Base-by-base conservation (phyloP, 2,888 invertebrate species). In the Drosophila subquinaria region DNA sequence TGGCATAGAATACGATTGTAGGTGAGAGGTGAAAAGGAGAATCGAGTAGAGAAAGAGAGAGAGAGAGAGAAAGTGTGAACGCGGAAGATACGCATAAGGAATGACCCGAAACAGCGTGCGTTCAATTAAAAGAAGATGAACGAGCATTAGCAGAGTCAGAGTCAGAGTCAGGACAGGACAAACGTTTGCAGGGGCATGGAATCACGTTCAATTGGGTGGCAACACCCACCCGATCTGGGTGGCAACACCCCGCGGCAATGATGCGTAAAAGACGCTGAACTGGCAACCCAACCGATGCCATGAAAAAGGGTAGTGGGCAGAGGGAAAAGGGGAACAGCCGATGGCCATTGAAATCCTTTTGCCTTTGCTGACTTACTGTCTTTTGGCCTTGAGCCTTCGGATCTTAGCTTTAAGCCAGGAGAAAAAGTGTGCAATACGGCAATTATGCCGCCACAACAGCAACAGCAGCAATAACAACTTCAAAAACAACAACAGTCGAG, bases 41-140 rank as follows among this genome's bases (percentile, higher is more conserved):
- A 13, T 30, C 8, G 6, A 17, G 17, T 13, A 1, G 4, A n/a
- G 4, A 35, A 9, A 6, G 27, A 30, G 17, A 43, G 17, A 13
- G 17, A 17, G 17, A 4, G 6, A n/a, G 33, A 3, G 10, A 50
- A 2, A 17, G 13, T 11, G n/a, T 30, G 45, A 8, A 15, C 33
- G 47, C 10, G 23, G 40, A 9, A 53, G 23, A 36, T 47, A 42
- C 20, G 35, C 47, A 51, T 56, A 47, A 45, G 27, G 36, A 50
- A 40, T 52, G 61, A 48, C 50, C 48, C 55, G 35, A 64, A 59
- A 67, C 48, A 63, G 65, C 67, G 78, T 78, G 78, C 71, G 75
- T 80, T 79, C 81, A 80, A 79, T 79, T 80, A 80, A 79, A 71
- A 59, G 81, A 75, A 78, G 75, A 78, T 78, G 71, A 78, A 78